Evolutionary conservation across 2,113 vertebrate genomes (phyloP).

Genomic region (Canis aureus): DNA sequence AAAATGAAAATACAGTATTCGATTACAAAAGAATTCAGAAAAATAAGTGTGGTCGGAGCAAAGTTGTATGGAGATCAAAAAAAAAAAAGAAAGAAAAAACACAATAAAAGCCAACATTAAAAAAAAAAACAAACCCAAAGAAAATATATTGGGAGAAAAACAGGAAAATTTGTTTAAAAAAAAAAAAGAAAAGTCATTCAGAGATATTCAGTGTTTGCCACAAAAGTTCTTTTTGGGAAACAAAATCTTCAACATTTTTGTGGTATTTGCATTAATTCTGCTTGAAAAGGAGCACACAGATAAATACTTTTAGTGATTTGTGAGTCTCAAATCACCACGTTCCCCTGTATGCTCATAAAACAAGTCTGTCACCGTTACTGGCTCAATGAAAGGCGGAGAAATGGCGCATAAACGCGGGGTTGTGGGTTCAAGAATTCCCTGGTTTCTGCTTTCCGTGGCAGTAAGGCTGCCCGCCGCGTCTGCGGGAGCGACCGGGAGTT

Average conservation of each 20-base stretch:
- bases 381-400: background rate
- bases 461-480: background rate
- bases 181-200: background rate
- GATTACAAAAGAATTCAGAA: conserved; percentile 66
- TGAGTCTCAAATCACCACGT: background rate
- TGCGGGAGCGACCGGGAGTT: background rate
- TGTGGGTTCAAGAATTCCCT: background rate
- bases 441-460: background rate
- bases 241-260: background rate
- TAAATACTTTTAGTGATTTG: background rate
- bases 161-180: background rate
- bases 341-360: background rate
- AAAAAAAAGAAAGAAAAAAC: background rate
- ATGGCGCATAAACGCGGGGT: too few species aligned
- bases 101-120: too few species aligned
- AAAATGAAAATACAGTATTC: conserved; percentile 66
- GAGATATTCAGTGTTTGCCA: background rate
- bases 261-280: background rate
- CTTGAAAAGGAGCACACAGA: background rate
- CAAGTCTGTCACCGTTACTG: fast-evolving
- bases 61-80: conserved; percentile 24
- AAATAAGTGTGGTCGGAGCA: conserved; percentile 71
- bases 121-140: background rate
- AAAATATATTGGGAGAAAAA: conserved; percentile 38
- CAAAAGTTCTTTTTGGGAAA: conserved; percentile 4